Evolutionary conservation across 2,888 invertebrate species (phyloP).

Genomic region (Dynastes hyllus): DNA sequence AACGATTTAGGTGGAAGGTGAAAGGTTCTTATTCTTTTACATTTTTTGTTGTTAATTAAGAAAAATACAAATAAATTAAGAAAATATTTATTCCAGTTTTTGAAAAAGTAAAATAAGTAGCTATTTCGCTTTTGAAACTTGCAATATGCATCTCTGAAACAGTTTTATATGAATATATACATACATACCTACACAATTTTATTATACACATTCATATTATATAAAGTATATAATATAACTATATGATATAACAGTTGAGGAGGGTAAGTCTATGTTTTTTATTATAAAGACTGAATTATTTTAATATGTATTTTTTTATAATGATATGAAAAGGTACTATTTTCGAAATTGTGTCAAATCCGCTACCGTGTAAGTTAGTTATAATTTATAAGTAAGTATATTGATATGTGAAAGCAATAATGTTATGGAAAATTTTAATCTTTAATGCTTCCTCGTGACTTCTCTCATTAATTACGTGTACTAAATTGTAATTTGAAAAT

Average conservation of each 20-base stretch:
- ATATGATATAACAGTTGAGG: slow-evolving; percentile 44
- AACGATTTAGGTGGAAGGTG: no score
- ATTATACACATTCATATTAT: slow-evolving; percentile 45
- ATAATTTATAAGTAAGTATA: slow-evolving; percentile 50
- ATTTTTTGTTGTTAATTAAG: no score
- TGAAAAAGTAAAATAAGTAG: no score
- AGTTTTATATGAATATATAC: slow-evolving; percentile 38
- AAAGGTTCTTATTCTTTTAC: no score
- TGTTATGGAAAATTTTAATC: slow-evolving; percentile 34
- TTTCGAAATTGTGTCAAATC: slow-evolving; percentile 55
- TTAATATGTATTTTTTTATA: slow-evolving; percentile 56
- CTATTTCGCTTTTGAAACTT: no score
- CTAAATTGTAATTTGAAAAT: slow-evolving; percentile 15
- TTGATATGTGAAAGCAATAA: slow-evolving; percentile 49
- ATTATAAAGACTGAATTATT: slow-evolving; percentile 59
- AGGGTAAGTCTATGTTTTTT: slow-evolving; percentile 52
- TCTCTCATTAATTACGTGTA: slow-evolving; percentile 1
- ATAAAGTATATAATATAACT: slow-evolving; percentile 38
- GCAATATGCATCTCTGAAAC: slow-evolving; percentile 31
- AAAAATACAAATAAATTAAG: no score
- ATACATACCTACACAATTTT: slow-evolving; percentile 48
- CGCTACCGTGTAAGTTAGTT: slow-evolving; percentile 48
- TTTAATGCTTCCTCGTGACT: slow-evolving; percentile 35
- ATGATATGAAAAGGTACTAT: slow-evolving; percentile 50
- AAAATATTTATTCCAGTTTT: no score